These are phyloP conservation scores for Tipula confusa DNA, from an alignment of 2,888 invertebrate genomes.

Conservation along the genomic window DNA sequence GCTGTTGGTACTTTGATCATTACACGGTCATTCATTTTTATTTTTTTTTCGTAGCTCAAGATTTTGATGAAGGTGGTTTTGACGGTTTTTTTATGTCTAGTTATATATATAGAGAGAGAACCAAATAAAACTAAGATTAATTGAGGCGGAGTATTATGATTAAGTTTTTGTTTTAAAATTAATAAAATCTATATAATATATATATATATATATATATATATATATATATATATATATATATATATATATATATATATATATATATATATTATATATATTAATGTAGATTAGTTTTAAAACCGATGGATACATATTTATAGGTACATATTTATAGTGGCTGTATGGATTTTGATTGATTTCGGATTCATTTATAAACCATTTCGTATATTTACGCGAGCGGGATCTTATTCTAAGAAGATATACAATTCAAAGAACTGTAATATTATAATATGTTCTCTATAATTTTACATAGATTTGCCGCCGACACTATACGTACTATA, in stretches of 20 bases:
- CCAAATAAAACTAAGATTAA: neutral
- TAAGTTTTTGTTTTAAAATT: neutral
- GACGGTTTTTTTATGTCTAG: neutral
- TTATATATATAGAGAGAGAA: neutral
- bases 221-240: too few species aligned
- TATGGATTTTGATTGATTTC: slow-evolving; percentile 1
- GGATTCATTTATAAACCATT: neutral
- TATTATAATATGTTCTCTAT: too few species aligned
- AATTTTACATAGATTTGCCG: too few species aligned
- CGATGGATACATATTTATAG: too few species aligned
- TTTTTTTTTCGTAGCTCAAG: neutral
- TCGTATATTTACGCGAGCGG: neutral
- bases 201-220: too few species aligned
- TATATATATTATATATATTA: neutral
- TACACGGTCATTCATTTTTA: neutral
- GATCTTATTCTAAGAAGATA: neutral
- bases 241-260: too few species aligned
- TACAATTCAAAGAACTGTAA: too few species aligned
- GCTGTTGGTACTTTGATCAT: slow-evolving; percentile 21
- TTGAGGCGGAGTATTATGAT: neutral
- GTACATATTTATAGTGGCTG: too few species aligned
- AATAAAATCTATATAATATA: neutral
- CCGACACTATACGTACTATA: neutral
- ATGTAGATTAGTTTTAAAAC: neutral
- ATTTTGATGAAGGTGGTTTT: slow-evolving; percentile 3